Percentiles rank a stretch among this genome's conserved stretches.
Conservation (phyloP, 1,140 invertebrate species). For the Drosophila novamexicana region DNA sequence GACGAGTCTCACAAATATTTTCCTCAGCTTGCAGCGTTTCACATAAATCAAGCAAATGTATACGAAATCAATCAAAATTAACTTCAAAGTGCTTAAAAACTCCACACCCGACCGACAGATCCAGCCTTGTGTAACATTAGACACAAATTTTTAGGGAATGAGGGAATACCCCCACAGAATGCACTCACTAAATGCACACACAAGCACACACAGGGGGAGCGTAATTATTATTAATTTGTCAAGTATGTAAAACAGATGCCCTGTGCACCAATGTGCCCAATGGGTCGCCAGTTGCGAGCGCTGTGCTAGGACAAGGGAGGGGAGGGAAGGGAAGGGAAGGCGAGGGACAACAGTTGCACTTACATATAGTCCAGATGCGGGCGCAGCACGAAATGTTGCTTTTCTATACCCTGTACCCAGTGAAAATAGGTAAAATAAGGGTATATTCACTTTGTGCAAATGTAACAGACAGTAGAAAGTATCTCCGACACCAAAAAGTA, state of each 20-base stretch:
- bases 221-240: conserved; percentile 82
- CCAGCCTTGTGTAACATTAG: conserved; percentile 17
- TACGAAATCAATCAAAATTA: conserved; percentile 69
- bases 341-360: conserved; percentile 30
- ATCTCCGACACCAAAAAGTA: too few species aligned
- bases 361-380: conserved; percentile 52
- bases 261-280: conserved; percentile 39
- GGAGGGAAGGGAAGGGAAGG: background rate
- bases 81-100: conserved; percentile 24
- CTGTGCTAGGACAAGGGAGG: background rate
- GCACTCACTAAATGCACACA: conserved; percentile 29
- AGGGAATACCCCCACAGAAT: conserved; percentile 36
- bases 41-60: conserved; percentile 46
- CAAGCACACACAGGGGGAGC: conserved; percentile 37
- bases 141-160: conserved; percentile 26
- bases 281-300: conserved; percentile 22
- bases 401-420: background rate
- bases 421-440: too few species aligned
- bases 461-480: too few species aligned
- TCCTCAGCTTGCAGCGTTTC: conserved; percentile 4
- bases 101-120: conserved; percentile 1
- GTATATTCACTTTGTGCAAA: too few species aligned
- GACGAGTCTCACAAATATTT: conserved; percentile 1
- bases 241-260: conserved; percentile 82
- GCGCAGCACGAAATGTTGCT: conserved; percentile 38